Percentiles rank a stretch among this genome's conserved stretches.
Evolutionary conservation across 1,140 invertebrate species (phyloP).

Genomic region (Macrobrachium nipponense): DNA sequence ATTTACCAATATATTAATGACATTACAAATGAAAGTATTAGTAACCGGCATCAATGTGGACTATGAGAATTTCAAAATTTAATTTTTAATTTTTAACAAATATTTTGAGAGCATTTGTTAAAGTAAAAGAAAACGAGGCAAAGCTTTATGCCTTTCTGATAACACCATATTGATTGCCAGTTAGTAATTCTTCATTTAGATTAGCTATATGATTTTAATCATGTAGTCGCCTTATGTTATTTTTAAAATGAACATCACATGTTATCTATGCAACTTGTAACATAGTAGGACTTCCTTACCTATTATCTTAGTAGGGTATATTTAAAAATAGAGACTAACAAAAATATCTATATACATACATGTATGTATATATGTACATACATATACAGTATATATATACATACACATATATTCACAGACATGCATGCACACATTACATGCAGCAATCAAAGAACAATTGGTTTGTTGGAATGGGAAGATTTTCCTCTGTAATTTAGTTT

Average conservation of each 20-base stretch:
- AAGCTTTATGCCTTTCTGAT: not conserved
- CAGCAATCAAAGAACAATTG: no score
- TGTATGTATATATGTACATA: conserved; percentile 4
- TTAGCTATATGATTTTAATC: conserved; percentile 46
- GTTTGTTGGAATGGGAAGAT: no score
- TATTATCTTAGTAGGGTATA: conserved; percentile 40
- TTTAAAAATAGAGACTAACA: not conserved
- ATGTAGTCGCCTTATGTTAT: conserved; percentile 55
- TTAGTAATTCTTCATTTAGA: not conserved
- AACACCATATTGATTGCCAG: not conserved
- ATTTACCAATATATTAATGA: conserved; percentile 18
- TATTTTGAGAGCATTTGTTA: no score
- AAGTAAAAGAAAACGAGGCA: not conserved
- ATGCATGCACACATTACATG: no score
- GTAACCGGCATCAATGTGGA: conserved; percentile 5
- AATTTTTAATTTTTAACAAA: no score
- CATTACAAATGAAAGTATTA: conserved; percentile 15
- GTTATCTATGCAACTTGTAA: conserved; percentile 62
- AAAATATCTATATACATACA: not conserved
- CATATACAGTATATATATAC: no score
- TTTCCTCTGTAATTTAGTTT: no score
- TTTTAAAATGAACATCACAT: conserved; percentile 59
- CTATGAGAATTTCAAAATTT: not conserved
- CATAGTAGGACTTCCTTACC: conserved; percentile 54
- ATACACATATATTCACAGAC: no score